These are phyloP conservation scores for Erebia palarica DNA, from an alignment of 2,888 invertebrate genomes.

Conservation along the genomic window DNA sequence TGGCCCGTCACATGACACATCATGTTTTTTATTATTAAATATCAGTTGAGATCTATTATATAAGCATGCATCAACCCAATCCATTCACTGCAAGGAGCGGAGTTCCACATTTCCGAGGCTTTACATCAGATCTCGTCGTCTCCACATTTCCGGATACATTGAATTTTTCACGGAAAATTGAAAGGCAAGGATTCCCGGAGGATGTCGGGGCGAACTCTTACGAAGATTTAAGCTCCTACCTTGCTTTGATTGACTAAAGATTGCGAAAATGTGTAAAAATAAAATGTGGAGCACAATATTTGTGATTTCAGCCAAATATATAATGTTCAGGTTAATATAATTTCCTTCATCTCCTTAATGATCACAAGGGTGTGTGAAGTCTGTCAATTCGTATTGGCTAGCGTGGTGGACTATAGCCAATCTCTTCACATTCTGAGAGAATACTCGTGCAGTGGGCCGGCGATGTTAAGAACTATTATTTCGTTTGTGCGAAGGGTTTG, in stretches of 20 bases:
- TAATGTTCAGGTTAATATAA: too few species aligned
- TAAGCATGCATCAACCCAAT: conserved; percentile 5
- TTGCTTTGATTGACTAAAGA: conserved; percentile 38
- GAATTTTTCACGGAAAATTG: conserved; percentile 64
- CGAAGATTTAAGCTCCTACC: conserved; percentile 62
- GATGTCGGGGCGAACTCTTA: conserved; percentile 60
- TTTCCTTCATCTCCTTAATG: too few species aligned
- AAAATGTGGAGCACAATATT: not conserved
- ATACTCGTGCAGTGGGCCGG: too few species aligned
- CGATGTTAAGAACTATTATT: too few species aligned
- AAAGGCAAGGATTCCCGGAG: conserved; percentile 62
- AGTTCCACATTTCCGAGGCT: conserved; percentile 45
- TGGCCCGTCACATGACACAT: too few species aligned
- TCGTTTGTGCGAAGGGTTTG: too few species aligned
- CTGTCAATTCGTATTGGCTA: too few species aligned
- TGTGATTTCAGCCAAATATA: not conserved
- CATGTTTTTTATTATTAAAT: too few species aligned
- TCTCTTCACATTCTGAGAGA: too few species aligned
- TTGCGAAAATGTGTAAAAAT: not conserved
- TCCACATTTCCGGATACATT: conserved; percentile 55
- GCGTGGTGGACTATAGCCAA: too few species aligned
- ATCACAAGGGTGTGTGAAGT: too few species aligned
- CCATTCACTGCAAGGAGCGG: conserved; percentile 27
- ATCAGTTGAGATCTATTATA: too few species aligned
- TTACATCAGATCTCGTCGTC: conserved; percentile 47